These are phyloP conservation scores for Nephila pilipes DNA, from an alignment of 1,140 invertebrate species.

Conservation along the genomic window DNA sequence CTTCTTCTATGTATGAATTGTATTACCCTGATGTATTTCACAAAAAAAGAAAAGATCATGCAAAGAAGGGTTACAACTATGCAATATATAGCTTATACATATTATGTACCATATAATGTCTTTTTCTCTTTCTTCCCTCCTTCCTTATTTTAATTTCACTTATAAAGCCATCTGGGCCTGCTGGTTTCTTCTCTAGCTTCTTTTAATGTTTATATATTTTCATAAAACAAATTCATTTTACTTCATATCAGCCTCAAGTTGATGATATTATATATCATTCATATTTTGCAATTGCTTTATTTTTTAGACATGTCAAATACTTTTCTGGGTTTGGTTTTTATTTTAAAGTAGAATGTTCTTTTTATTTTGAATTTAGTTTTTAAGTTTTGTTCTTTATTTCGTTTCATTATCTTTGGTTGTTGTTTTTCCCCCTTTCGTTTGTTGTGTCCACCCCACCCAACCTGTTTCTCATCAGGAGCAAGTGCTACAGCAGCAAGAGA, in stretches of 20 bases:
- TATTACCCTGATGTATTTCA: no score
- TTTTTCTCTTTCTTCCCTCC: conserved; percentile 47
- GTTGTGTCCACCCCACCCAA: background rate
- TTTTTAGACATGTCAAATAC: conserved; percentile 25
- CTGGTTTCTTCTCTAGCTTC: conserved; percentile 82
- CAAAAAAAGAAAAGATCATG: no score
- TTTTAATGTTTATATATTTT: conserved; percentile 79
- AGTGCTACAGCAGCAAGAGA: conserved; percentile 82
- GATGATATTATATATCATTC: conserved; percentile 37
- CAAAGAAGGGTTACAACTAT: no score
- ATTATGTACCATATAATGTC: no score
- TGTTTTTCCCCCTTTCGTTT: conserved; percentile 9
- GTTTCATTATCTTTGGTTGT: conserved; percentile 47
- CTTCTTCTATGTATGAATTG: no score
- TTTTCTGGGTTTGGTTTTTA: conserved; percentile 9
- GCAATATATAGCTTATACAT: no score
- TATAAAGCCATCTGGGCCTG: conserved; percentile 80
- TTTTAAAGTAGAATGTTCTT: background rate
- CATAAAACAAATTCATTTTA: conserved; percentile 62
- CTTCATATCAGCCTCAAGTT: conserved; percentile 49
- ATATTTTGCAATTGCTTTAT: conserved; percentile 59
- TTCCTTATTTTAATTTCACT: conserved; percentile 61
- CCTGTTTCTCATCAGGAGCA: conserved; percentile 80
- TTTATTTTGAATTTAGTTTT: conserved; percentile 28
- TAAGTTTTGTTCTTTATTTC: conserved; percentile 7